Conservation (phyloP, 2,113 vertebrate genomes). For the Triplophysa siluroides region DNA sequence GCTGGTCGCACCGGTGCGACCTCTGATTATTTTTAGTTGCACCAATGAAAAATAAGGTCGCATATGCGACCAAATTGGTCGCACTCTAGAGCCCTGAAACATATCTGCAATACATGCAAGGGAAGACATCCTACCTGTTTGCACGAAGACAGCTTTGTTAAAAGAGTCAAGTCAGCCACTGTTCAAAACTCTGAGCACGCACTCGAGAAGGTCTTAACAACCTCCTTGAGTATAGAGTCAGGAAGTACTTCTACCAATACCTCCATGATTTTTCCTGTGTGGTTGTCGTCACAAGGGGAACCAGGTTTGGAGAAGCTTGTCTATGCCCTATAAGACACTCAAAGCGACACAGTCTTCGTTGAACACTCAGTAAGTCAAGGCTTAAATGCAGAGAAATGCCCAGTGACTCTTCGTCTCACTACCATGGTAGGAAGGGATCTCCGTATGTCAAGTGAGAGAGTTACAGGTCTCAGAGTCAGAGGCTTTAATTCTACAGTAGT, state of each 20-base stretch:
- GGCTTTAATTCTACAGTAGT: neutral
- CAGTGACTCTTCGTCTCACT: conserved; percentile 7
- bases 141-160: neutral
- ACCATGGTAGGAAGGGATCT: neutral
- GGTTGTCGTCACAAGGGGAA: conserved; percentile 13
- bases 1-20: too few relatives aligned
- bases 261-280: conserved; percentile 35
- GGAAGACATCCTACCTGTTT: conserved; percentile 3
- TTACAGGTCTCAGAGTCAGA: conserved; percentile 34
- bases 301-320: conserved; percentile 20
- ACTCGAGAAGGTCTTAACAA: neutral
- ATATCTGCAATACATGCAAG: neutral
- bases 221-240: neutral
- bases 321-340: conserved; percentile 25
- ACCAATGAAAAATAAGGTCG: too few relatives aligned
- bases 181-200: neutral
- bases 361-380: neutral
- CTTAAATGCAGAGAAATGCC: conserved; percentile 13
- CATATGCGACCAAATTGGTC: too few relatives aligned
- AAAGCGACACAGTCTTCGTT: conserved; percentile 30
- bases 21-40: too few relatives aligned
- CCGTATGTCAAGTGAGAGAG: neutral
- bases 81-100: too few relatives aligned
- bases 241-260: neutral
- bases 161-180: neutral